Base-by-base conservation (phyloP, 2,113 vertebrate species). In the Poeciliopsis turrubarensis region DNA sequence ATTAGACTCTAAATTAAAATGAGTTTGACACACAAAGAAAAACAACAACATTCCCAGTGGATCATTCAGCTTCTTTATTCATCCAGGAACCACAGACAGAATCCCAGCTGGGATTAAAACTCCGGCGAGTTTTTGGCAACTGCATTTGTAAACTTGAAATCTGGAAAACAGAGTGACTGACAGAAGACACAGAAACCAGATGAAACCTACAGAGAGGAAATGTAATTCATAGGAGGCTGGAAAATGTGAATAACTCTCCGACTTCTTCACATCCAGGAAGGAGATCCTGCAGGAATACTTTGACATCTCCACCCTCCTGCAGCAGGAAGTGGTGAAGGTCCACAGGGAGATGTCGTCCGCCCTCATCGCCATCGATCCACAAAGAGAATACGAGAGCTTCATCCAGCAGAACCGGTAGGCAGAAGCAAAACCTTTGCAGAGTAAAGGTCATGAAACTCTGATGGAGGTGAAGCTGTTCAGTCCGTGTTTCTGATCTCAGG, bases 241-340 rank as follows among this genome's bases (percentile, higher is more conserved):
- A 47, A 47, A 17, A 47, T 19, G 44, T 47, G 14, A 47, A 6
- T 17, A 47, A 47, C 44, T 47, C 44, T 47, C 44, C 44, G 6
- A 47, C 51, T 57, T 57, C 19, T 60, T 66, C 29, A 71, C 60
- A 70, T 31, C 39, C 77, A 99, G 97, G 81, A 97, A 97, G 90
- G 96, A 96, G 86, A 96, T 97, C 83, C 91, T 99, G 64, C 91
- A 94, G 85, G 98, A 99, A 26, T 99, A 98, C 85, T 93, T 95
- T 64, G 95, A 95, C 91, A 95, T 97, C 65, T 96, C 95, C 89
- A 96, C 96, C 81, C 85, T 98, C 82, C 94, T 98, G 60, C 95
- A 98, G 75, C 95, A 96, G 0, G 96, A 99, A 14, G 91, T 98
- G 81, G 86, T 95, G 64, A 80, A 79, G 0, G 69, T 97, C 65